Evolutionary conservation across 1,140 invertebrate genomes (phyloP), one percentile per base, ranked within the genome.

Genomic region (Papilio machaon): DNA sequence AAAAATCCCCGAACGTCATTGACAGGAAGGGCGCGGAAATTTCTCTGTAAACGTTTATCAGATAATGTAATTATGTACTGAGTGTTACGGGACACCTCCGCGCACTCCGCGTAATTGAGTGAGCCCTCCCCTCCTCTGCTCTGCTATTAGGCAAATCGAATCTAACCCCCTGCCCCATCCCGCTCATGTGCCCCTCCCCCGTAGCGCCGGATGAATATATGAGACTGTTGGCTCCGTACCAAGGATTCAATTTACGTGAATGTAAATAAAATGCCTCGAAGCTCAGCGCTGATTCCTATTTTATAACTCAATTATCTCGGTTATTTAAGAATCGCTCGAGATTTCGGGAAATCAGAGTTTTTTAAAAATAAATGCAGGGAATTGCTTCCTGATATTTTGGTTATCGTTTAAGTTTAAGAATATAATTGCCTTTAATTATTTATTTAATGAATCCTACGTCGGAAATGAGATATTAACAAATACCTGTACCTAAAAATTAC

Each of bases 61-160:
- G 91, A 93, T 94, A 94, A 94, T 92, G 89, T 93, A 93, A 94
- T 94, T 92, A 93, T 91, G 91, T 93, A 90, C 80, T 85, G 86
- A 89, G 90, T 89, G 89, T 87, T 89, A 86, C 89, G 92, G 91
- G 92, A 93, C 92, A 94, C 91, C 92, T 93, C 90, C 85, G 83
- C 87, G 86, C 90, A 91, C 91, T 92, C 89, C 87, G 81, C 85
- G 92, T 94, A 94, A 94, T 94, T 94, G 92, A 93, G 92, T 93
- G 91, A 83, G 85, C 87, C 89, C 86, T 87, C 86, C 90, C 82
- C 90, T 82, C 86, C 90, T 81, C 90, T 82, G 88, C 85, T 88
- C 88, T 86, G 86, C 91, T 93, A 94, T 94, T 94, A 94, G 92
- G 92, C 91, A 94, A 94, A 94, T 93, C 92, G 92, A 94, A 93